phyloP scores from a whole-genome alignment of 2,797 vertebrate species.

The Urosaurus nigricauda region DNA sequence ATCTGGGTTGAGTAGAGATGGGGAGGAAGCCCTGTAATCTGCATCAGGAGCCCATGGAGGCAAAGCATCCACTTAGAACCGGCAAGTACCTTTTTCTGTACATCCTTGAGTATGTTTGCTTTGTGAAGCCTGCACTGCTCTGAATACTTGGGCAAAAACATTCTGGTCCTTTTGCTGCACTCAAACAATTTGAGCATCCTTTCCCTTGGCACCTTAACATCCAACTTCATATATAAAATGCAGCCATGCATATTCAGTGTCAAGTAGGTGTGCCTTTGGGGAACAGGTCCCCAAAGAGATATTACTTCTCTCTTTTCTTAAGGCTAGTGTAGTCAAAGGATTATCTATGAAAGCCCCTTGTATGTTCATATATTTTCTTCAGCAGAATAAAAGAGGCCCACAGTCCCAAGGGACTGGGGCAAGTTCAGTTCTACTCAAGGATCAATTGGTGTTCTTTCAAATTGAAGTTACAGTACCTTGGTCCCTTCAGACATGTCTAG shows the following conservation, averaged over 20 bases:
- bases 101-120: conserved; percentile 5
- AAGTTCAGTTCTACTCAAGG: not conserved
- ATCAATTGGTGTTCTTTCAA: not conserved
- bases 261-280: not conserved
- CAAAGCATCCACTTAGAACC: not conserved
- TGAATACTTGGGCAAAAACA: not conserved
- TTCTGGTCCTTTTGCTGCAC: not conserved
- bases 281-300: not conserved
- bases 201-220: not conserved
- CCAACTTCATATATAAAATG: not conserved
- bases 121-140: not conserved
- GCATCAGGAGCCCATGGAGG: not conserved
- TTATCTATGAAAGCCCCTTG: not conserved
- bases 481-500: not conserved
- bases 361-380: not conserved
- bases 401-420: not conserved
- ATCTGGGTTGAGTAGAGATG: not conserved
- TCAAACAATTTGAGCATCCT: not conserved
- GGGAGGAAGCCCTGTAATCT: not conserved
- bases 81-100: not conserved
- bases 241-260: not conserved
- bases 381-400: not conserved
- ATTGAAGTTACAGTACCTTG: not conserved
- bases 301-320: not conserved
- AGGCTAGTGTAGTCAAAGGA: not conserved